A percentile compares a stretch with the other conserved stretches of the same genome.
Evolutionary conservation across 1,140 invertebrate genomes (phyloP).

Genomic region (Sinonovacula constricta): DNA sequence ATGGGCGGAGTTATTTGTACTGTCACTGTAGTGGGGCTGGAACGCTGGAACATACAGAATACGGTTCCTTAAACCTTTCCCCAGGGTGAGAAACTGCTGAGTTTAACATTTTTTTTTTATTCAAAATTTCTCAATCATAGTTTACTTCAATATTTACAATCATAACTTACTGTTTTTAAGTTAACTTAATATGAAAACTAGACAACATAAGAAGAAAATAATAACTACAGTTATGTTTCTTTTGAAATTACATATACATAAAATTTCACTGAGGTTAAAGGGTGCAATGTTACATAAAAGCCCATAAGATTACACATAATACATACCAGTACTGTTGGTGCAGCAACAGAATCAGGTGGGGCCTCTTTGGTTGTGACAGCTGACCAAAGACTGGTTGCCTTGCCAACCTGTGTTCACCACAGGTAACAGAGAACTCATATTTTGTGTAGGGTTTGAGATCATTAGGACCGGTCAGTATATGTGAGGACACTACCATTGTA

Average conservation of each 20-base stretch:
- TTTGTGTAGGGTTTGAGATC: constrained; percentile 62
- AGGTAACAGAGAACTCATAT: constrained; percentile 74
- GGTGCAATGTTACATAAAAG: neutral
- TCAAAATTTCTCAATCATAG: no score
- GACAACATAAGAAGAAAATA: no score
- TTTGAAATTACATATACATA: no score
- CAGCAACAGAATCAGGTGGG: constrained; percentile 64
- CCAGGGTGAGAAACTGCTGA: no score
- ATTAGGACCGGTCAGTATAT: constrained; percentile 61
- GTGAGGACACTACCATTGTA: constrained; percentile 62
- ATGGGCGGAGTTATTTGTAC: constrained; percentile 62
- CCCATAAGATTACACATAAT: neutral
- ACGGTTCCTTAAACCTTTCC: no score
- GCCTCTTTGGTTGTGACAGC: constrained; percentile 69
- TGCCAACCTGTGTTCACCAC: constrained; percentile 68
- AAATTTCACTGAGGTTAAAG: no score
- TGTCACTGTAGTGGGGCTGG: constrained; percentile 62
- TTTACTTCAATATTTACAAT: no score
- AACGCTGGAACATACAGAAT: constrained; percentile 62
- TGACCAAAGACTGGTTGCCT: constrained; percentile 68
- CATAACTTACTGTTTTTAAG: no score
- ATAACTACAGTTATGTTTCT: no score
- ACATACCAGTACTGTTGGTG: constrained; percentile 68
- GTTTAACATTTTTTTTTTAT: no score
- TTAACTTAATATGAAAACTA: no score